These are phyloP conservation scores for Dryobota labecula DNA, from an alignment of 2,888 invertebrate genomes.

Conservation along the genomic window DNA sequence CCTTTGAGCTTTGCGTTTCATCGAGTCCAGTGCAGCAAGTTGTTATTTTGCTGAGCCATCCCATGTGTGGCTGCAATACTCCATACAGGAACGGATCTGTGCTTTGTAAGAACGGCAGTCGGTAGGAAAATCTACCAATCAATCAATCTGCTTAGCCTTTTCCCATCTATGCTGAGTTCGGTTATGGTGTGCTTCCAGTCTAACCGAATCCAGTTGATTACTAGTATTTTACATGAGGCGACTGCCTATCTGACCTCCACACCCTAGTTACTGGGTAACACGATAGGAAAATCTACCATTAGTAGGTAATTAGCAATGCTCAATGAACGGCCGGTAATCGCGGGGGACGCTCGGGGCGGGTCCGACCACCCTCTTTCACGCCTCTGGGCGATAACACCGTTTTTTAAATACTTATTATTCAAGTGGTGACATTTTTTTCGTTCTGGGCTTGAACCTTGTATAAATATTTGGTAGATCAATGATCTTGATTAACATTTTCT, in stretches of 20 bases:
- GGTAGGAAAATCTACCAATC: constrained; percentile 3
- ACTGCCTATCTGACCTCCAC: no score
- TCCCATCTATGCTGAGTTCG: neutral
- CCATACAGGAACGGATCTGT: no score
- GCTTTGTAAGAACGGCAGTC: neutral
- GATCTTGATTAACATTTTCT: neutral
- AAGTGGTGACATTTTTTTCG: constrained; percentile 3
- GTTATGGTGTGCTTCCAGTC: neutral
- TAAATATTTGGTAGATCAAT: neutral
- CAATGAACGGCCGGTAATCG: constrained; percentile 72
- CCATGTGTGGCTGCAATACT: no score
- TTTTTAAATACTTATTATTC: constrained; percentile 47
- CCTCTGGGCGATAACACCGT: constrained; percentile 59
- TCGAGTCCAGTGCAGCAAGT: no score
- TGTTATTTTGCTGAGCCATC: no score
- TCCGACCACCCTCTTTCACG: constrained; percentile 65
- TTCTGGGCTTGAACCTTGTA: neutral
- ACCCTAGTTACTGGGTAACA: no score
- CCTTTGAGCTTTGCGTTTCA: no score
- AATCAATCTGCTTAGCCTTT: neutral
- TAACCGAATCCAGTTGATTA: neutral
- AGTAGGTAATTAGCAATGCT: constrained; percentile 75
- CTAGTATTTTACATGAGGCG: no score
- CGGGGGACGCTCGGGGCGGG: constrained; percentile 63
- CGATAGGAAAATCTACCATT: constrained; percentile 13